Base-by-base conservation (phyloP, 2,888 invertebrate genomes). In the Drosophila kambysellisi region DNA sequence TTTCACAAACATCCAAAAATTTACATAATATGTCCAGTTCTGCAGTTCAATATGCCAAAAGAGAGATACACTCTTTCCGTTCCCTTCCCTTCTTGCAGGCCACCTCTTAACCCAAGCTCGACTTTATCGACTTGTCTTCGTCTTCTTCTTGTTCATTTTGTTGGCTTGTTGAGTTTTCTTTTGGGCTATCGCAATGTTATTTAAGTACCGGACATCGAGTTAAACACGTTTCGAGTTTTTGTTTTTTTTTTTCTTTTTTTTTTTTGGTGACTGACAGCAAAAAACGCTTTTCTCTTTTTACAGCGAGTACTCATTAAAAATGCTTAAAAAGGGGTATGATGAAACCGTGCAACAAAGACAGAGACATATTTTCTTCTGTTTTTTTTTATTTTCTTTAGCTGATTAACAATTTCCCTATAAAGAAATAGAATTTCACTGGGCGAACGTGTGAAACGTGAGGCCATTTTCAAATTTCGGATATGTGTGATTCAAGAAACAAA, bases 401-500 rank as follows among this genome's bases (percentile, higher is more conserved):
- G 75, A 66, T 76, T 67, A 76, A 46, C 76, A 76, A 59, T 77
- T 68, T 68, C 50, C 15, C 46, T 41, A 37, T 72, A 72, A 61
- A 67, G 25, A 57, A 60, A 58, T 83, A 81, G 81, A 83, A 85
- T 83, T 76, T 74, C 62, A 81, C 68, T 51, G 61, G 60, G 41
- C 67, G 79, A 69, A 79, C 82, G 87, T 87, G 88, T 57, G 70
- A 67, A 81, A 87, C 84, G 85, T 87, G 88, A 70, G 70, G 65
- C 60, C 57, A 70, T 58, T 76, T 52, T 43, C 48, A 74, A 66
- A 54, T 60, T 35, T 57, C 52, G 69, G 68, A 78, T 71, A 53
- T 29, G 2, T 2, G 35, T 64, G 63, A 67, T 32, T 63, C 48
- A 54, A 56, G 32, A 5, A 17, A 56, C 12, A 57, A 20, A 32